These are phyloP conservation scores for Cyclargus thomasi DNA, from an alignment of 1,140 invertebrate species.

Conservation along the genomic window DNA sequence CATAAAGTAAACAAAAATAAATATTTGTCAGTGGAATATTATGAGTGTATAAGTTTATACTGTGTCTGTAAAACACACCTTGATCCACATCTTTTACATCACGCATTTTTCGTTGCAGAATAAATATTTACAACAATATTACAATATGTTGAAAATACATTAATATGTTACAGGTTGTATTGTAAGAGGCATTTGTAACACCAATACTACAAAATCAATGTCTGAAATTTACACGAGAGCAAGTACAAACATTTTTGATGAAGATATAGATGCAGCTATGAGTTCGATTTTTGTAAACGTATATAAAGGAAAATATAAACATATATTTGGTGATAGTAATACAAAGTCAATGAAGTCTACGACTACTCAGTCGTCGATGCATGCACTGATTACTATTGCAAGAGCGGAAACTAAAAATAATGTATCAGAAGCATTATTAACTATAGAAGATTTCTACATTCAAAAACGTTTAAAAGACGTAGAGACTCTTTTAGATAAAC, in stretches of 20 bases:
- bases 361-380: background rate
- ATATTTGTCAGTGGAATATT: too few relatives aligned
- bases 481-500: conserved; percentile 22
- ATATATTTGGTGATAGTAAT: background rate
- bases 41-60: too few relatives aligned
- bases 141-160: too few relatives aligned
- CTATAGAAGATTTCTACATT: conserved; percentile 22
- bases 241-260: background rate
- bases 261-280: background rate
- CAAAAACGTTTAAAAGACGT: conserved; percentile 23
- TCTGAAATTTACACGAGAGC: background rate
- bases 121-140: too few relatives aligned
- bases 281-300: background rate
- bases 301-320: background rate
- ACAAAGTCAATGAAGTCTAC: background rate
- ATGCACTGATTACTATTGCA: background rate
- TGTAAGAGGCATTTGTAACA: background rate
- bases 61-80: too few relatives aligned
- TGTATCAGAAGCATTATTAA: conserved; percentile 18
- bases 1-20: too few relatives aligned
- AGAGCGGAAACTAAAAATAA: background rate
- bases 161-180: background rate
- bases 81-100: too few relatives aligned
- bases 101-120: too few relatives aligned
- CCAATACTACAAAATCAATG: background rate